phyloP scores from a whole-genome alignment of 2,113 vertebrate genomes.

The Peromyscus californicus region DNA sequence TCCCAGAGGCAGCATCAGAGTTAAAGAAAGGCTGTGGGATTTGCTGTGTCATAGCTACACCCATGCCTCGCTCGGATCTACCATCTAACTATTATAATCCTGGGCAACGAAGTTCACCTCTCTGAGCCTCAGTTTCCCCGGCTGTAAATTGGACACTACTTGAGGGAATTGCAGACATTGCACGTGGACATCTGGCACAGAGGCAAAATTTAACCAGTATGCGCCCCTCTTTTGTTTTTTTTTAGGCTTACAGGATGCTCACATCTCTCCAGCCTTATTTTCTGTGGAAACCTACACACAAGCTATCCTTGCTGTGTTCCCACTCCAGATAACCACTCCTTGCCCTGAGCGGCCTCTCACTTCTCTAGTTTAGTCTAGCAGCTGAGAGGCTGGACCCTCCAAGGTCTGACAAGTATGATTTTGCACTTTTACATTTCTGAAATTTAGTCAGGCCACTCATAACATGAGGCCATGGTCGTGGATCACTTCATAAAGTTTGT shows the following conservation, averaged over 20 bases:
- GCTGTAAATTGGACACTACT: neutral
- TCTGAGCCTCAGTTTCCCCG: neutral
- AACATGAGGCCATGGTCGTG: neutral
- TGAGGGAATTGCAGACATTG: neutral
- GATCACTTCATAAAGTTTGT: neutral
- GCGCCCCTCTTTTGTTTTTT: neutral
- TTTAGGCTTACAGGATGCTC: neutral
- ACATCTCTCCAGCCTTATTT: neutral
- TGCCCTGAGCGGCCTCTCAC: neutral
- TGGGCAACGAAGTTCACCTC: neutral
- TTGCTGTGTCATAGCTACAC: neutral
- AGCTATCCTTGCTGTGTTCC: rapidly evolving
- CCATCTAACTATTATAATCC: neutral
- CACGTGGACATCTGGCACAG: neutral
- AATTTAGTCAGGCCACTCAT: neutral
- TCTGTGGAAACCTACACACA: neutral
- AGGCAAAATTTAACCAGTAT: neutral
- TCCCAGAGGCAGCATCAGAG: no score
- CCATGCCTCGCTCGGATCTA: neutral
- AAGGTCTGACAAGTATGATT: neutral
- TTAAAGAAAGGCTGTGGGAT: neutral
- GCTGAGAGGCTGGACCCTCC: neutral
- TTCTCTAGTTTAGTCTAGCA: neutral
- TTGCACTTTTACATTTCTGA: conserved; percentile 4
- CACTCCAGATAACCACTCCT: neutral